Base-by-base conservation (phyloP, 2,797 vertebrate genomes). In the Anguilla anguilla region DNA sequence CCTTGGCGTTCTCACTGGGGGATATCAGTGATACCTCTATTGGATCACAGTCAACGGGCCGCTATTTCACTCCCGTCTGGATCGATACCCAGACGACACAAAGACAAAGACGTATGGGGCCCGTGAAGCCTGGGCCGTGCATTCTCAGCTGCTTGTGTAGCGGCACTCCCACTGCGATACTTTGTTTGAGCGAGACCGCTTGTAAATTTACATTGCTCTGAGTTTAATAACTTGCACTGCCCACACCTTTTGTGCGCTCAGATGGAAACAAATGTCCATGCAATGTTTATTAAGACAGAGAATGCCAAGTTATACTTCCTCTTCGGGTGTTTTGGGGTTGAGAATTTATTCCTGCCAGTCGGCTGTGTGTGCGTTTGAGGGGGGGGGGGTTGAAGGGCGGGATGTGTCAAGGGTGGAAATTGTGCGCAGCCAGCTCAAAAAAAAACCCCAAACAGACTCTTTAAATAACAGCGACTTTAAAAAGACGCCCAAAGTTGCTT, bases 1-100 rank as follows among this genome's bases (percentile, higher is more conserved):
- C 77, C 43, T 46, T 46, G 6, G 13, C 39, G 2, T 81, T 81
- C 77, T 81, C 77, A 81, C 77, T 49, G 35, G 77, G 77, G 77
- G 77, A 25, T 81, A 81, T 81, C 77, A 46, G 77, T 46, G 77
- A 81, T 46, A 25, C 35, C 39, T 81, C 39, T 49, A 81, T 81
- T 81, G 77, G 77, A 81, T 81, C 77, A 81, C 15, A 81, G 77
- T 46, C 77, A 81, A 46, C 77, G 39, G 39, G 31, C 77, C 77
- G 22, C 46, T 81, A 81, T 81, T 81, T 81, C 77, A 46, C 77
- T 46, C 39, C 77, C 39, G 77, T 81, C 77, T 81, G 43, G 39
- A 81, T 81, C 77, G 22, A 81, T 81, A 81, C 19, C 35, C 39
- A 39, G 6, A 81, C 43, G 39, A 6, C 43, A 81, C 28, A 35